Conservation (phyloP, 2,888 invertebrate genomes). For the Andrena hattorfiana region DNA sequence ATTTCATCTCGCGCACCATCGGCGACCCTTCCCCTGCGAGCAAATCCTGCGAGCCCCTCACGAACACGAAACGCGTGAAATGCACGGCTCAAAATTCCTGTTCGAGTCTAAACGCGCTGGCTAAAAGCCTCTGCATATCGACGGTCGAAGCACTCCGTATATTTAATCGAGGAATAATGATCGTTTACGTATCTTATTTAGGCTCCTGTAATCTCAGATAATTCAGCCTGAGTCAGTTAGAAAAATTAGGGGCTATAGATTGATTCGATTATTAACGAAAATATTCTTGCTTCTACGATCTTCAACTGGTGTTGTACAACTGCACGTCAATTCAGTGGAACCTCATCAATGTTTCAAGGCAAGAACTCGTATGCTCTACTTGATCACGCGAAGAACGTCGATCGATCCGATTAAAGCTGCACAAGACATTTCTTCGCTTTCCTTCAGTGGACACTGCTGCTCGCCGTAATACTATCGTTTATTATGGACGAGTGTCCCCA, state of each 20-base stretch:
- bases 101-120: neutral
- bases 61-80: constrained; percentile 51
- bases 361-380: neutral
- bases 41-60: constrained; percentile 45
- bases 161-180: neutral
- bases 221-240: neutral
- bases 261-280: too few relatives aligned
- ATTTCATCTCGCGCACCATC: constrained; percentile 66
- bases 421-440: constrained; percentile 28
- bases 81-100: constrained; percentile 26
- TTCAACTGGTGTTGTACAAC: neutral
- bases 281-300: too few relatives aligned
- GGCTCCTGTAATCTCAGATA: too few relatives aligned
- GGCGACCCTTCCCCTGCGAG: constrained; percentile 63
- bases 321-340: constrained; percentile 13
- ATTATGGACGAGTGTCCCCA: neutral
- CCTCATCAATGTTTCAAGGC: constrained; percentile 24
- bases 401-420: constrained; percentile 42
- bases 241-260: constrained; percentile 1
- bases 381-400: constrained; percentile 3
- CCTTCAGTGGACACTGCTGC: constrained; percentile 23
- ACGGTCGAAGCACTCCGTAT: neutral
- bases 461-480: constrained; percentile 20
- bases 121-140: neutral
- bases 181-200: neutral